Base-by-base conservation (phyloP, 2,888 invertebrate genomes). In the Opisthograptis luteolata region DNA sequence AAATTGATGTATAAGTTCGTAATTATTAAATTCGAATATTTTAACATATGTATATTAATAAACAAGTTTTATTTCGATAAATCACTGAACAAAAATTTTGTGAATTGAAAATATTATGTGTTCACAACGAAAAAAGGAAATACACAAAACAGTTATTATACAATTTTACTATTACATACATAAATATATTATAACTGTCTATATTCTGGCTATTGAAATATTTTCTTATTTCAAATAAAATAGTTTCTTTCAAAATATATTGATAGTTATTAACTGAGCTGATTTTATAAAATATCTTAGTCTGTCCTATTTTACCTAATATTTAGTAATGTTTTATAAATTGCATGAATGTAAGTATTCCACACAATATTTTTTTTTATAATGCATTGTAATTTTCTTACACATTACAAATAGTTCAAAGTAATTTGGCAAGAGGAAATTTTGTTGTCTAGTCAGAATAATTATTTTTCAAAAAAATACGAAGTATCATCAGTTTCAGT, bases 11-110 rank as follows among this genome's bases (percentile, higher is more conserved):
- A 90, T 90, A 90, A 90, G 90, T 90, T 90, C 90, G 88, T 90
- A 90, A 90, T 90, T 90, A 90, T 90, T 90, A 90, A 90, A 90
- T 90, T 90, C 90, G 90, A 90, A 90, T 90, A 90, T 90, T 90
- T 90, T 90, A 90, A 90, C 90, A 91, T 89, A 91, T 90, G 88
- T 91, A 90, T 90, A 89, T 90, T 90, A 90, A 90, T 90, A 90
- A 89, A 90, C 88, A 84, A 79, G 87, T 87, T 88, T 88, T 89
- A 89, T 88, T 87, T 87, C 79, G 74, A 83, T 83, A 81, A 87
- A 85, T 83, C 77, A 85, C 79, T 77, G 84, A 87, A 81, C 69
- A 76, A 84, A 81, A 64, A 71, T 72, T 79, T 80, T 64, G 60
- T 79, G 76, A 76, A 67, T 77, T 78, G 60, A 79, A 81, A 83